Conservation (phyloP, 2,113 vertebrate species). For the Centropus bengalensis region DNA sequence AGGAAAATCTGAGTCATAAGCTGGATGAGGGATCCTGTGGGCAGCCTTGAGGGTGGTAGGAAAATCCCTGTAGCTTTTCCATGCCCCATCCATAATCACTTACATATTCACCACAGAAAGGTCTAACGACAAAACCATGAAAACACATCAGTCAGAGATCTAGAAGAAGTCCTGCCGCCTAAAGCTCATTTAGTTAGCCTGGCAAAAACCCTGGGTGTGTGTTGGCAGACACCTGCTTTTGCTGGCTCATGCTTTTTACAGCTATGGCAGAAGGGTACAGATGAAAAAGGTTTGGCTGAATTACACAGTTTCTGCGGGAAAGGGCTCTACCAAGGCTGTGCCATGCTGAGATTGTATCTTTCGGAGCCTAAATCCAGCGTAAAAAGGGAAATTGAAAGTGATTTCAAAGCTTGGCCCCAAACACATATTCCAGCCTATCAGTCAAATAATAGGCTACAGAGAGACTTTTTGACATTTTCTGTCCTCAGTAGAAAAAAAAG, state of each 20-base stretch:
- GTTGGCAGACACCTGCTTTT: constrained; percentile 3
- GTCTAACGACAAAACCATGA: background rate
- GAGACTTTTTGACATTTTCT: background rate
- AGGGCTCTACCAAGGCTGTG: background rate
- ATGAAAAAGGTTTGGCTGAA: constrained; percentile 1
- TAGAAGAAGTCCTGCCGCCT: background rate
- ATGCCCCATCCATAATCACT: background rate
- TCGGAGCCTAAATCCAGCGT: background rate
- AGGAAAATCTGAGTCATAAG: background rate
- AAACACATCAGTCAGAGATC: background rate
- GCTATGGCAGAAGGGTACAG: background rate
- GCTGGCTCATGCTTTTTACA: constrained; percentile 9
- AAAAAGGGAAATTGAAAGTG: background rate
- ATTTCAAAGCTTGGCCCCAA: background rate
- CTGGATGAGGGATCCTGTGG: background rate
- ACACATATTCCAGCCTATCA: background rate
- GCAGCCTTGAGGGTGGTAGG: background rate
- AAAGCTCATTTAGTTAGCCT: background rate
- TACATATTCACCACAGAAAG: background rate
- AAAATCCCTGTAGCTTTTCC: background rate
- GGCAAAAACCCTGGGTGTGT: background rate
- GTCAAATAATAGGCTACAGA: background rate
- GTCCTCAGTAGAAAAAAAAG: background rate
- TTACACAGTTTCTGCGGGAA: background rate
- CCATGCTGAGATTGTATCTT: background rate